Evolutionary conservation across 2,888 invertebrate species (phyloP).

Genomic region (Ectropis crepuscularia): DNA sequence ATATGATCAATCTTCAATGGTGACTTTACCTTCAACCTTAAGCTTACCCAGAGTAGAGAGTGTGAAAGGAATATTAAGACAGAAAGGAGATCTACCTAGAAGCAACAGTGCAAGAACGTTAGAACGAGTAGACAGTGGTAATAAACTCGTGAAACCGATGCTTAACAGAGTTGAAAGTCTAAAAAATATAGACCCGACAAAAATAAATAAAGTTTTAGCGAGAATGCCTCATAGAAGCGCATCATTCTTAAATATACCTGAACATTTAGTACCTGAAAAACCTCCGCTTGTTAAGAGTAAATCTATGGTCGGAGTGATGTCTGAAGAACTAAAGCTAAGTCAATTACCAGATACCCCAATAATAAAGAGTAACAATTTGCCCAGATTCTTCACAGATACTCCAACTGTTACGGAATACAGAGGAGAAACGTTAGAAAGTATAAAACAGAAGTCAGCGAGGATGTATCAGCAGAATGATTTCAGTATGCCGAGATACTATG

Average conservation of each 20-base stretch:
- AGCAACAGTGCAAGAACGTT: constrained; percentile 72
- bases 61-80: constrained; percentile 72
- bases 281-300: constrained; percentile 74
- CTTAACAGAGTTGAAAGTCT: constrained; percentile 76
- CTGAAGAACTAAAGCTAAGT: constrained; percentile 68
- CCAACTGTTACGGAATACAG: constrained; percentile 72
- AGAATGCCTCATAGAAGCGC: constrained; percentile 79
- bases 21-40: constrained; percentile 66
- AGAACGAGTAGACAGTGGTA: constrained; percentile 67
- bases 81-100: constrained; percentile 62
- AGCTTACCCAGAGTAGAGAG: constrained; percentile 74
- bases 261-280: constrained; percentile 70
- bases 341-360: constrained; percentile 79
- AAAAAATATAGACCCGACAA: constrained; percentile 72
- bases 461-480: constrained; percentile 82
- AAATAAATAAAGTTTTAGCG: constrained; percentile 72
- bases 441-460: constrained; percentile 81
- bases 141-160: constrained; percentile 57
- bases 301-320: constrained; percentile 72
- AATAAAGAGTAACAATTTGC: constrained; percentile 76
- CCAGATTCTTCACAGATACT: constrained; percentile 76
- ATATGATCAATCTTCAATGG: constrained; percentile 69
- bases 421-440: constrained; percentile 74
- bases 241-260: constrained; percentile 78
- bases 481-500: constrained; percentile 87